Evolutionary conservation across 1,140 invertebrate species (phyloP), one percentile per base, ranked within the genome.

Genomic region (Drosophila sulfurigaster): DNA sequence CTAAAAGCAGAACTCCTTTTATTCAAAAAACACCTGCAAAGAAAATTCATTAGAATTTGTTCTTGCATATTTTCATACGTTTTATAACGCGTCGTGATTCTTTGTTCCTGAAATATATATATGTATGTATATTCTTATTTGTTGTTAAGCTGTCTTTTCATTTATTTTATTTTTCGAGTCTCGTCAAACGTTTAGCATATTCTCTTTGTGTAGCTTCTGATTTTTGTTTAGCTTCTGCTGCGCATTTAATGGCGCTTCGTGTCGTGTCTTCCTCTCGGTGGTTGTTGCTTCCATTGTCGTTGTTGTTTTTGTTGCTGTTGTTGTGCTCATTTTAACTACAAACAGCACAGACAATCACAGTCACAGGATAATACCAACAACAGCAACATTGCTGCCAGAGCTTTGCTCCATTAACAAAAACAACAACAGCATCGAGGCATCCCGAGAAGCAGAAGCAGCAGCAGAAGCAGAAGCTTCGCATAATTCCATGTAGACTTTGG

Each of bases 321-420:
- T 58, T 75, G 68, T 65, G 38, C 78, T 79, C 71, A 70, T 79
- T 80, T 80, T 80, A 80, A 80, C 65, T 80, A 71, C 78, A 80
- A 77, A 77, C 63, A 80, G 73, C 54, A 45, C 77, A 76, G 73
- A 79, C 77, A 80, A 80, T 80, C 78, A 80, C 78, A 80, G 78
- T 80, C 78, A 32, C 59, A 60, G 78, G 78, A 80, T 80, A 80
- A 80, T 80, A 75, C 77, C 52, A 66, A 30, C 57, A 43, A 43
- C 41, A 43, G n/a, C 41, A 43, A 13, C 41, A 43, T 13, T 13
- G 54, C 41, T 63, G 51, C 8, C 52, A 56, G 32, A 64, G 76
- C 78, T 79, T 75, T 68, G 78, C 78, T 80, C 78, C 78, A 80
- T 80, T 80, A 80, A 71, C 78, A 80, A 80, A 62, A 80, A 80